phyloP scores from a whole-genome alignment of 1,140 invertebrate species.

The Drosophila trapezifrons region DNA sequence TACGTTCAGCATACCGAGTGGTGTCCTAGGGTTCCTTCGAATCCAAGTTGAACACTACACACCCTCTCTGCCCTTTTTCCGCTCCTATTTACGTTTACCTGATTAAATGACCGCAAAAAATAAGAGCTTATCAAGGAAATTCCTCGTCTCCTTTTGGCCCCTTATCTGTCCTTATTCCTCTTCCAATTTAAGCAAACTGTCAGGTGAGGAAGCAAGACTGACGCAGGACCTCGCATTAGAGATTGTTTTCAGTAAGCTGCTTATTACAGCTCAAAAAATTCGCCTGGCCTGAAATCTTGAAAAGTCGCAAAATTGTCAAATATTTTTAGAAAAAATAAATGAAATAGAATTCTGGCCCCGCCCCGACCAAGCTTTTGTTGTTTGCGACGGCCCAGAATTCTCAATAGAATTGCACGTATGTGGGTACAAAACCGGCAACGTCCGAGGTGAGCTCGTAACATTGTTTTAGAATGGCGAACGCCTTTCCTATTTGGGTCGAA shows the following conservation, averaged over 20 bases:
- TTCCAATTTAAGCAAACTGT: constrained; percentile 38
- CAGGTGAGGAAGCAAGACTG: constrained; percentile 11
- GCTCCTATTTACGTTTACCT: constrained; percentile 18
- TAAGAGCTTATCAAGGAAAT: constrained; percentile 36
- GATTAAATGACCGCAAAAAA: constrained; percentile 57
- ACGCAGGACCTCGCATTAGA: constrained; percentile 24
- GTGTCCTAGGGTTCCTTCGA: too few species aligned
- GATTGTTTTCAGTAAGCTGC: constrained; percentile 57
- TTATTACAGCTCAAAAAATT: constrained; percentile 59
- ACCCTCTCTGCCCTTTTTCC: not conserved
- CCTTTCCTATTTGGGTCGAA: constrained; percentile 71
- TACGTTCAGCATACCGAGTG: too few species aligned
- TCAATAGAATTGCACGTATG: constrained; percentile 32
- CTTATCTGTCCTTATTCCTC: constrained; percentile 9
- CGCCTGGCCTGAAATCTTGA: constrained; percentile 17
- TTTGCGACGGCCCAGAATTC: constrained; percentile 31
- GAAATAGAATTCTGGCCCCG: constrained; percentile 27
- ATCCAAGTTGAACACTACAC: too few species aligned
- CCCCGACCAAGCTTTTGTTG: constrained; percentile 11
- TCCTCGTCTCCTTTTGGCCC: constrained; percentile 3
- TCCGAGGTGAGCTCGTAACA: constrained; percentile 41
- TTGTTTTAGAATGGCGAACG: constrained; percentile 66
- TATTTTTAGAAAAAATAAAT: constrained; percentile 50
- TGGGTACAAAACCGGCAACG: constrained; percentile 3
- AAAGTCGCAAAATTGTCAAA: constrained; percentile 51